These are phyloP conservation scores for Leptogaster cylindrica DNA, from an alignment of 2,888 invertebrate species.

Conservation along the genomic window DNA sequence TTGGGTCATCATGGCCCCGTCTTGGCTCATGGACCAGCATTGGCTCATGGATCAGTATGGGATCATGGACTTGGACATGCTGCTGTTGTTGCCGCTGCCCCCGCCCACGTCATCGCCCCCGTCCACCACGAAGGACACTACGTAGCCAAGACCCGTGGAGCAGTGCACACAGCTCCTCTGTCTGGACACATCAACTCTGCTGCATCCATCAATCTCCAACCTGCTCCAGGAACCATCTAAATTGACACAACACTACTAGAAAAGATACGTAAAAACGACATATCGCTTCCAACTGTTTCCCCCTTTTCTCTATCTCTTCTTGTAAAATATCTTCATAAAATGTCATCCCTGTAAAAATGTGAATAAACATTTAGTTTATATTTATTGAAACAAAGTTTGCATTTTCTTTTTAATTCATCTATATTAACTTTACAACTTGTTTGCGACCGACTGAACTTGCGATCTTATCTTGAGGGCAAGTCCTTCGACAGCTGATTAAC, in stretches of 20 bases:
- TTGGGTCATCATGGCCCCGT: not conserved
- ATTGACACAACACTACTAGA: constrained; percentile 4
- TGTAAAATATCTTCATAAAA: not conserved
- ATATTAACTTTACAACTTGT: too few relatives aligned
- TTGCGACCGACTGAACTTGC: too few relatives aligned
- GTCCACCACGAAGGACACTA: constrained; percentile 59
- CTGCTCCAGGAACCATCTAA: constrained; percentile 59
- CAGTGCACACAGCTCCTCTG: constrained; percentile 59
- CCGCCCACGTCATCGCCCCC: constrained; percentile 58
- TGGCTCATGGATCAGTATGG: constrained; percentile 11
- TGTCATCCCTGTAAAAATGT: constrained; percentile 11
- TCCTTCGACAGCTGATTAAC: too few relatives aligned
- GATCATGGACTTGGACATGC: constrained; percentile 55
- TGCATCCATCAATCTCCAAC: constrained; percentile 58
- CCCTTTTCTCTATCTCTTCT: constrained; percentile 2
- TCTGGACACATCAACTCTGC: constrained; percentile 59
- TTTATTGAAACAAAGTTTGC: not conserved
- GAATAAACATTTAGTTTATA: constrained; percentile 9
- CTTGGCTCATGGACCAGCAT: constrained; percentile 10
- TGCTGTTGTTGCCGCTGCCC: constrained; percentile 56
- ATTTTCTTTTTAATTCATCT: constrained; percentile 14
- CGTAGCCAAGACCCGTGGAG: constrained; percentile 60
- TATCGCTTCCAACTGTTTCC: not conserved
- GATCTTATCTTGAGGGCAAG: too few relatives aligned
- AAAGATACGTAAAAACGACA: not conserved